A percentile compares a stretch with the other conserved stretches of the same genome.
Evolutionary conservation across 64 coral and sea anemone genomes (phyloP).

Genomic region (Anthopleura sola): DNA sequence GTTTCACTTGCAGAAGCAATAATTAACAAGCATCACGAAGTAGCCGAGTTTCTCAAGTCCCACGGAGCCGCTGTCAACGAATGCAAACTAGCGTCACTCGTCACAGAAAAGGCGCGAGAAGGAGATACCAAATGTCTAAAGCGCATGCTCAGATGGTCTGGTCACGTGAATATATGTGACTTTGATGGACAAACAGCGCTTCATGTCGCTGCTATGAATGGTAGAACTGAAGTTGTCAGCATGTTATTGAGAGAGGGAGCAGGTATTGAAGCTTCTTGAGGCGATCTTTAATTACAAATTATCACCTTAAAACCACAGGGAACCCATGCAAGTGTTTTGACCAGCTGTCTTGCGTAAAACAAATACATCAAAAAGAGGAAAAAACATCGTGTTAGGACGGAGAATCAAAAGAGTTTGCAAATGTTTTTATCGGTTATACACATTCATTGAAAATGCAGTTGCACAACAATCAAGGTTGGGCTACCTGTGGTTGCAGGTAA

Average conservation of each 20-base stretch:
- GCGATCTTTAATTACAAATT: too few species aligned
- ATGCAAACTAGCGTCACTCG: conserved; percentile 47
- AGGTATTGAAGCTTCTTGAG: conserved; percentile 13
- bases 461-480: too few species aligned
- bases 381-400: too few species aligned
- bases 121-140: conserved; percentile 63
- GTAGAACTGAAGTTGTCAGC: conserved; percentile 48
- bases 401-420: too few species aligned
- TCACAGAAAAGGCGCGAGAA: conserved; percentile 46
- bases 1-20: conserved; percentile 45
- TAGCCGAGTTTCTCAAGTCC: conserved; percentile 72
- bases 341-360: too few species aligned
- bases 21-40: conserved; percentile 47
- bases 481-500: too few species aligned
- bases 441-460: too few species aligned
- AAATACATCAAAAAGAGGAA: too few species aligned
- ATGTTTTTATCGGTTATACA: too few species aligned
- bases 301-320: too few species aligned
- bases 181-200: conserved; percentile 74
- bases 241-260: conserved; percentile 80
- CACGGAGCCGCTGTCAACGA: conserved; percentile 59
- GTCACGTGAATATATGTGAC: conserved; percentile 79
- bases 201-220: conserved; percentile 52
- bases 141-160: conserved; percentile 73
- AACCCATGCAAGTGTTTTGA: too few species aligned